These are phyloP conservation scores for Argyrosomus japonicus DNA, from an alignment of 2,113 vertebrate species.

Conservation along the genomic window DNA sequence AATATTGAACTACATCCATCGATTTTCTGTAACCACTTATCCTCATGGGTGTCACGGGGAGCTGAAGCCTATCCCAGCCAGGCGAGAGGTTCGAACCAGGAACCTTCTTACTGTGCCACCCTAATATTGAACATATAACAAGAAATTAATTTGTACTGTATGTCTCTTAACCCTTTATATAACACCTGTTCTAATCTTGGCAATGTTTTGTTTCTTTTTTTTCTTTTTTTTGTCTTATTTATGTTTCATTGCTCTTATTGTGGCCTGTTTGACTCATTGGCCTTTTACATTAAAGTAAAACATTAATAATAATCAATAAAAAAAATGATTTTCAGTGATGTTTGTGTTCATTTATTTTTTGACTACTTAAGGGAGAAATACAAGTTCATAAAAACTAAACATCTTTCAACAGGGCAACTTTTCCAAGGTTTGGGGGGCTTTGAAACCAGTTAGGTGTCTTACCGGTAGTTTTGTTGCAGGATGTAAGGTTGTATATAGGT, in stretches of 20 bases:
- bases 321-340: background rate
- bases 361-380: no score
- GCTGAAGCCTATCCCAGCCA: no score
- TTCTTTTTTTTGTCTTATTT: background rate
- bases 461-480: background rate
- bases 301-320: no score
- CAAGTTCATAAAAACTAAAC: no score
- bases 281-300: no score
- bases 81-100: no score
- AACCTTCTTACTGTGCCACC: no score
- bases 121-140: no score
- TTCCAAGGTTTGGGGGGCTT: background rate
- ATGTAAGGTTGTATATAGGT: background rate
- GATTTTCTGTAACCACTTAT: no score
- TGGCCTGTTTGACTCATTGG: background rate
- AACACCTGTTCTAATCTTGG: background rate
- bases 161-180: background rate
- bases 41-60: no score
- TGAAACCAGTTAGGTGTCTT: background rate
- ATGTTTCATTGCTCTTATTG: background rate
- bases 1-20: background rate
- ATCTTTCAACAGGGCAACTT: background rate
- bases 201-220: background rate
- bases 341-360: no score
- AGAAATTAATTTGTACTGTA: background rate